A percentile compares a stretch with the other conserved stretches of the same genome.
Conservation (phyloP, 2,888 invertebrate species). For the Gibbula magus region DNA sequence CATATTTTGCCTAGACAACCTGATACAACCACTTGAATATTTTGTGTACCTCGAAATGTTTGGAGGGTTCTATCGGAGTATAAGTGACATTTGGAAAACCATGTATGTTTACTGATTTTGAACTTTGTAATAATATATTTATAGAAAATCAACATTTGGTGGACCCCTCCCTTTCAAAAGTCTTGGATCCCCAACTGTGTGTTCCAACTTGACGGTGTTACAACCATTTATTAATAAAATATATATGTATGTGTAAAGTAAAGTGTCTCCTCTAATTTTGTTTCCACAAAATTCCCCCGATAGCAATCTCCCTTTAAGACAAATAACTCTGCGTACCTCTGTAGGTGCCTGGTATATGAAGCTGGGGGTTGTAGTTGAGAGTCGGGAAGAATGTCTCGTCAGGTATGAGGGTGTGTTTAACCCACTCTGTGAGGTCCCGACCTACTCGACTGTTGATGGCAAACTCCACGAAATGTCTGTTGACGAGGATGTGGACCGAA, state of each 20-base stretch:
- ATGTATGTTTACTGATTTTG: too few relatives aligned
- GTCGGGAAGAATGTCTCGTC: slow-evolving; percentile 4
- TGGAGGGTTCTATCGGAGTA: too few relatives aligned
- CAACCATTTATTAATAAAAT: background rate
- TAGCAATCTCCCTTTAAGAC: background rate
- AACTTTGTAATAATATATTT: too few relatives aligned
- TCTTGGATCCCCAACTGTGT: too few relatives aligned
- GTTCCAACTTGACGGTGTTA: background rate
- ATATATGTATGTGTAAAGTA: background rate
- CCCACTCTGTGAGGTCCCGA: background rate
- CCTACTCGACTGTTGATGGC: background rate
- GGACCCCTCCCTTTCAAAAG: too few relatives aligned
- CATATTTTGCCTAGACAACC: too few relatives aligned
- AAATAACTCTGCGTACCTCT: background rate
- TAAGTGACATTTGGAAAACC: too few relatives aligned
- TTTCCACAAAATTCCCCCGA: background rate
- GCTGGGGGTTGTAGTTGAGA: slow-evolving; percentile 7
- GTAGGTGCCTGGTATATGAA: background rate
- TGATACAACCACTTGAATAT: too few relatives aligned
- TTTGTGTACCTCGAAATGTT: too few relatives aligned
- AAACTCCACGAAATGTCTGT: background rate
- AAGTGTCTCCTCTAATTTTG: background rate
- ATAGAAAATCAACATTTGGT: too few relatives aligned
- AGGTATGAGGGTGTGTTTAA: background rate
- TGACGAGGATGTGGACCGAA: background rate